phyloP scores from a whole-genome alignment of 2,888 invertebrate genomes.

The Macrophya alboannulata region DNA sequence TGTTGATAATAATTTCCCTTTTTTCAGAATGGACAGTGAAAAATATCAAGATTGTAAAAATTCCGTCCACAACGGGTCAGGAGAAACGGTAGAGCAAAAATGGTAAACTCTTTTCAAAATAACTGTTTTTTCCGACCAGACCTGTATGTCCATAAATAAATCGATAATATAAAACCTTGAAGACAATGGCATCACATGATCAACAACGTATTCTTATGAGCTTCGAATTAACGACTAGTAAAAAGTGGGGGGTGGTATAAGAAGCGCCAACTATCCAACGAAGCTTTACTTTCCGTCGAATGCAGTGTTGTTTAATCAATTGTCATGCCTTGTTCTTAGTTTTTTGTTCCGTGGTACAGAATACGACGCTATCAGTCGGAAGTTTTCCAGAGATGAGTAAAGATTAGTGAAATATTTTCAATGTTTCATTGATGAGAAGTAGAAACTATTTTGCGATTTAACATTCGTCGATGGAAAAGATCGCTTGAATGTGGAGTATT shows the following conservation, averaged over 20 bases:
- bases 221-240: background rate
- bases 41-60: background rate
- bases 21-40: background rate
- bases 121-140: background rate
- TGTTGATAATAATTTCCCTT: background rate
- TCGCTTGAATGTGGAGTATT: background rate
- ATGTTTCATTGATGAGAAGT: too few species aligned
- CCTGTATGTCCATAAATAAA: too few species aligned
- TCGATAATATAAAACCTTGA: background rate
- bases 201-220: background rate
- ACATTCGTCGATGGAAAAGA: background rate
- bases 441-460: background rate
- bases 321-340: background rate
- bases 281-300: background rate
- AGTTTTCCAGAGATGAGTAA: background rate
- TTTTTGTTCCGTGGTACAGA: background rate
- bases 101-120: background rate
- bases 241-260: conserved; percentile 15
- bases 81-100: background rate
- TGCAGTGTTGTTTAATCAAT: background rate
- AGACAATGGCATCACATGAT: background rate
- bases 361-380: background rate
- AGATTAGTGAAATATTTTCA: background rate
- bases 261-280: background rate
- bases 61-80: background rate